Percentiles rank a stretch among this genome's conserved stretches.
Conservation (phyloP, 2,888 invertebrate species). For the Mylabris sibirica region DNA sequence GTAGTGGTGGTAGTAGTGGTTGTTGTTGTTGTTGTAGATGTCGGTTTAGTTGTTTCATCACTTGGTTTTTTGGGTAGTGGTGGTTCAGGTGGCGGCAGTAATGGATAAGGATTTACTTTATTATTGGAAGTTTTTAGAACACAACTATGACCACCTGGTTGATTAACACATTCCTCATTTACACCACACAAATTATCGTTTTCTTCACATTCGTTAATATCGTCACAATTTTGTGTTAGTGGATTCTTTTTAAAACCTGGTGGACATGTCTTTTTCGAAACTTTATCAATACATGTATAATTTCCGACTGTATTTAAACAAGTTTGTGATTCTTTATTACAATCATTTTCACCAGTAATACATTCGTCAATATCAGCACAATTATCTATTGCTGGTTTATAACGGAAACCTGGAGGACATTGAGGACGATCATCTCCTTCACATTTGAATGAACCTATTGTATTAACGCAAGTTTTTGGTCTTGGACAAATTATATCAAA, state of each 20-base stretch:
- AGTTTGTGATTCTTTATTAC: constrained; percentile 70
- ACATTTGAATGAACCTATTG: constrained; percentile 58
- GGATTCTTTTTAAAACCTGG: constrained; percentile 71
- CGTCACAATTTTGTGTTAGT: constrained; percentile 68
- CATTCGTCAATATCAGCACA: constrained; percentile 77
- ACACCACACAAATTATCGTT: constrained; percentile 68
- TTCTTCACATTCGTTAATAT: constrained; percentile 79
- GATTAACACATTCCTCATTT: constrained; percentile 72
- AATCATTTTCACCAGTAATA: constrained; percentile 69
- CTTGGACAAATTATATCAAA: constrained; percentile 53
- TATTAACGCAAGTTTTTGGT: constrained; percentile 56
- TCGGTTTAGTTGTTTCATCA: constrained; percentile 11
- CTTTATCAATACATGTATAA: constrained; percentile 74
- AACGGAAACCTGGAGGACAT: constrained; percentile 59
- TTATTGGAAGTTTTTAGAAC: constrained; percentile 56
- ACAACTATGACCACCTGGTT: constrained; percentile 72
- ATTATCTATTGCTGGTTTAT: constrained; percentile 53
- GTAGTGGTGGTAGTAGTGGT: constrained; percentile 30
- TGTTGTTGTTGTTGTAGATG: constrained; percentile 19
- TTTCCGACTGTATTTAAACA: constrained; percentile 77
- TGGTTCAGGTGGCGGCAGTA: constrained; percentile 30
- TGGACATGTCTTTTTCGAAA: constrained; percentile 67
- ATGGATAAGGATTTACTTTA: constrained; percentile 25
- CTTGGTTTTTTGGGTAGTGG: constrained; percentile 31
- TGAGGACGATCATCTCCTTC: constrained; percentile 48